A percentile compares a stretch with the other conserved stretches of the same genome.
These are phyloP conservation scores for Rhogogaster chlorosoma DNA, from an alignment of 2,888 invertebrate genomes.

Conservation along the genomic window DNA sequence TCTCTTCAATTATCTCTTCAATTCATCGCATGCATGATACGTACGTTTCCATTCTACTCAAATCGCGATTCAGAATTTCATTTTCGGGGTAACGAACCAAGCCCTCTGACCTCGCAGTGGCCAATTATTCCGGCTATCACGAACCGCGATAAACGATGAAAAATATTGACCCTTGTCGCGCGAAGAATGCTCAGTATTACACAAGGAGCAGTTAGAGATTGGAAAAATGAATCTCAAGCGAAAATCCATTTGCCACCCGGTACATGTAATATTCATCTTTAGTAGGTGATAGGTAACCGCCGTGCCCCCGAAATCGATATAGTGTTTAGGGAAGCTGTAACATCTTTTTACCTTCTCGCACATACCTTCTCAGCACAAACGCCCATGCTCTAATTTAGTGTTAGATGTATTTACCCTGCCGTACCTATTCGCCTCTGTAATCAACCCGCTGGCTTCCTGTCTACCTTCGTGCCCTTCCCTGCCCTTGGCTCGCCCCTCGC, in stretches of 20 bases:
- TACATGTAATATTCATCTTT: slow-evolving; percentile 50
- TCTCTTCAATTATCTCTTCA: too few species aligned
- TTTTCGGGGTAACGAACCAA: not conserved
- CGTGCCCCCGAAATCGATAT: slow-evolving; percentile 69
- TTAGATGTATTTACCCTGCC: not conserved
- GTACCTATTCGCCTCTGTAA: slow-evolving; percentile 26
- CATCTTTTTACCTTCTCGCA: slow-evolving; percentile 69
- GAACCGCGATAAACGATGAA: not conserved
- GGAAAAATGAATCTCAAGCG: not conserved
- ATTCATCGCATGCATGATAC: not conserved
- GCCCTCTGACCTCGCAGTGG: not conserved
- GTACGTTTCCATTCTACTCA: not conserved
- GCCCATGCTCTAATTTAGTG: not conserved
- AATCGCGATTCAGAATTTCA: not conserved
- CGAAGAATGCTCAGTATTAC: not conserved
- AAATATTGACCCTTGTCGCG: not conserved
- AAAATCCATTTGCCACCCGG: slow-evolving; percentile 41
- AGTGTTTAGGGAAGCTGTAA: slow-evolving; percentile 66
- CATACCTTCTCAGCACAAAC: slow-evolving; percentile 19
- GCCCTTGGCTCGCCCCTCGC: slow-evolving; percentile 3
- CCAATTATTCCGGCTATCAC: not conserved
- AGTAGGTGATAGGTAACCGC: slow-evolving; percentile 56
- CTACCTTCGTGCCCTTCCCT: slow-evolving; percentile 21
- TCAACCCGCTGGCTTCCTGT: slow-evolving; percentile 24
- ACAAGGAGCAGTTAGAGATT: not conserved